These are phyloP conservation scores for Dryobates pubescens DNA, from an alignment of 2,797 vertebrate species.

Conservation along the genomic window DNA sequence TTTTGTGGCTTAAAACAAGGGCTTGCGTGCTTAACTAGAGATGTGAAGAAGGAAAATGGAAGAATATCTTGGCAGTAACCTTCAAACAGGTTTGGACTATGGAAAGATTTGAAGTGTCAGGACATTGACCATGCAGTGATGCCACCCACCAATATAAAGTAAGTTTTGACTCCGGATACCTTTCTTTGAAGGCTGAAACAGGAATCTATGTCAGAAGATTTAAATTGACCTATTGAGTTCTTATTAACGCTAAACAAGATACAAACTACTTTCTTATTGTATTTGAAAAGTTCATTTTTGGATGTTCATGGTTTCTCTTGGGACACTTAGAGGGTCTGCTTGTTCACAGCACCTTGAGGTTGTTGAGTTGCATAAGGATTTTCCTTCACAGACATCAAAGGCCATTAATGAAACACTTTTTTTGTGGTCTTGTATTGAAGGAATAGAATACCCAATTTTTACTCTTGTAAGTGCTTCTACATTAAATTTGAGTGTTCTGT, in stretches of 20 bases:
- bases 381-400: constrained; percentile 11
- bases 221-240: constrained; percentile 37
- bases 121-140: not conserved
- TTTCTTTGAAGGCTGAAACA: constrained; percentile 31
- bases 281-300: constrained; percentile 25
- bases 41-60: not conserved
- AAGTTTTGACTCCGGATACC: constrained; percentile 11
- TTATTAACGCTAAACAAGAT: constrained; percentile 31
- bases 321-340: not conserved
- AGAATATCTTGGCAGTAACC: constrained; percentile 8
- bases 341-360: constrained; percentile 23
- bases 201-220: constrained; percentile 39
- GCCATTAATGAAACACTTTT: not conserved
- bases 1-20: not conserved
- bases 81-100: constrained; percentile 31
- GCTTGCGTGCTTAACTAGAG: not conserved
- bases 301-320: not conserved
- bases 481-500: not conserved
- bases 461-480: not conserved
- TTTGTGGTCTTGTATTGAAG: not conserved
- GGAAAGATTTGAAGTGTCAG: not conserved
- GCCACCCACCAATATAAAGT: not conserved
- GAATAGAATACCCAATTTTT: not conserved
- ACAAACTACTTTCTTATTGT: constrained; percentile 23
- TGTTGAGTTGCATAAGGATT: not conserved